Conservation (phyloP, 92 coral and sea anemone genomes). For the Palythoa heliodiscus region DNA sequence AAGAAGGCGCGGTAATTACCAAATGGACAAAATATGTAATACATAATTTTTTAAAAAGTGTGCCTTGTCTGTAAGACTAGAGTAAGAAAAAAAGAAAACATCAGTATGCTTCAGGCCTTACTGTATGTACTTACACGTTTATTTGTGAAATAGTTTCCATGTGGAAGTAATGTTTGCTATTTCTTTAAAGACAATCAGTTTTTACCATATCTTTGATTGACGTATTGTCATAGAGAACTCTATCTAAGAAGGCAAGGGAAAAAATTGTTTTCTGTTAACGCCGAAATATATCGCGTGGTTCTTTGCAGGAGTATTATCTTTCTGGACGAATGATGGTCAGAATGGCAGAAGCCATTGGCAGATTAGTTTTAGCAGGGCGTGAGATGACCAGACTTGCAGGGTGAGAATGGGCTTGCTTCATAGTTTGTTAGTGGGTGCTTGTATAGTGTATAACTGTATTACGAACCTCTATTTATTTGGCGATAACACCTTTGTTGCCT, state of each 20-base stretch:
- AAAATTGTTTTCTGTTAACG: background rate
- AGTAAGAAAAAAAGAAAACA: too few relatives aligned
- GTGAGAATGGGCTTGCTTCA: conserved; percentile 46
- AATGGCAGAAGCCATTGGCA: conserved; percentile 98
- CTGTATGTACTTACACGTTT: background rate
- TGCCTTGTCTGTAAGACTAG: too few relatives aligned
- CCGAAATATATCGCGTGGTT: background rate
- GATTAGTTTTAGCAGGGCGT: conserved; percentile 93
- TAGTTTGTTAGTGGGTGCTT: background rate
- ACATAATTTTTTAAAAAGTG: too few relatives aligned
- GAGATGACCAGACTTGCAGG: conserved; percentile 97
- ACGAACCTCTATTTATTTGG: too few relatives aligned
- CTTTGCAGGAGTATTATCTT: conserved; percentile 85
- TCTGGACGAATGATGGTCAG: conserved; percentile 98
- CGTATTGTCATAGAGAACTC: too few relatives aligned
- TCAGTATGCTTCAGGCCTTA: too few relatives aligned
- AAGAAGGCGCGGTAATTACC: too few relatives aligned
- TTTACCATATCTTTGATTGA: too few relatives aligned
- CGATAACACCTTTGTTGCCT: too few relatives aligned
- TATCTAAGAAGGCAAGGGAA: background rate
- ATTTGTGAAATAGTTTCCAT: background rate
- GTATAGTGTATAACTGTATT: too few relatives aligned
- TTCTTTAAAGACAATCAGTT: too few relatives aligned
- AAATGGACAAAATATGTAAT: too few relatives aligned
- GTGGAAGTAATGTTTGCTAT: background rate